Conservation (phyloP, 2,888 invertebrate species). For the Frankliniella fusca region DNA sequence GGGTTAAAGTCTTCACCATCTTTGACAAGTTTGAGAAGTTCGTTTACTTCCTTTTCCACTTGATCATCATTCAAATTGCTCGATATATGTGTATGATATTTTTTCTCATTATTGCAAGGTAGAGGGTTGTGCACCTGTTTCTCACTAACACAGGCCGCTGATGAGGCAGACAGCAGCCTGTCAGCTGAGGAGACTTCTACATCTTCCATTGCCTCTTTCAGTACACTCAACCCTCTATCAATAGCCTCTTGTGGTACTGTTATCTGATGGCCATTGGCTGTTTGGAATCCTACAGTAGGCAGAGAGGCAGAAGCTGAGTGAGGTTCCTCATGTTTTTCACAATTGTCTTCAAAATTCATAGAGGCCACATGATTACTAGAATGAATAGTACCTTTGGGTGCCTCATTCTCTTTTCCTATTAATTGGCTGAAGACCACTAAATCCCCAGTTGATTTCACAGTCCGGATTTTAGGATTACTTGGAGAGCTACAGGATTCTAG, state of each 20-base stretch:
- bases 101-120: neutral
- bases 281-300: neutral
- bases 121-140: neutral
- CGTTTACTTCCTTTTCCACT: neutral
- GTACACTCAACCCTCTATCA: neutral
- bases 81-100: neutral
- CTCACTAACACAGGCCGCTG: too few species aligned
- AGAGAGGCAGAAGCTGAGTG: neutral
- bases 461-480: neutral
- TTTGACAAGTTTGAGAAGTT: neutral
- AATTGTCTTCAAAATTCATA: neutral
- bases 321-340: neutral
- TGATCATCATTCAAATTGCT: neutral
- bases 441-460: neutral
- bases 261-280: slow-evolving; percentile 8
- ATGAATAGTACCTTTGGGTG: neutral
- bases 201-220: neutral
- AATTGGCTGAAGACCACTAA: neutral
- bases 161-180: neutral
- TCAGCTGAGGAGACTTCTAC: neutral
- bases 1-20: neutral
- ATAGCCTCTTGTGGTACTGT: neutral
- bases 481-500: neutral
- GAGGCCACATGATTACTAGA: neutral
- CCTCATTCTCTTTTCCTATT: too few species aligned